Conservation (phyloP, 2,797 vertebrate genomes). For the Characodon lateralis region DNA sequence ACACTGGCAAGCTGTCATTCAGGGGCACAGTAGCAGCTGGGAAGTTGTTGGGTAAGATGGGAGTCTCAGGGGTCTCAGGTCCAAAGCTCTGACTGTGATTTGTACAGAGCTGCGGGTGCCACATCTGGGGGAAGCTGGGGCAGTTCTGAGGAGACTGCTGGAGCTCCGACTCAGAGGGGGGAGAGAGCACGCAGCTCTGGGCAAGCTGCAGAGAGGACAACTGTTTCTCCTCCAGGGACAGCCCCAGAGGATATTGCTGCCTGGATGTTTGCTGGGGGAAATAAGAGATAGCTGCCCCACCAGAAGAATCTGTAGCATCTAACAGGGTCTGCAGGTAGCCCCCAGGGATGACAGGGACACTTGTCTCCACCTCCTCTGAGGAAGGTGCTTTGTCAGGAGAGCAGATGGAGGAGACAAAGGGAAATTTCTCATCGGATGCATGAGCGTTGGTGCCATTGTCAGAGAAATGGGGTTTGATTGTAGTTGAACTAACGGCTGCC, state of each 20-base stretch:
- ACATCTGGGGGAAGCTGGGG: conserved; percentile 87
- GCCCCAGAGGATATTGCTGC: conserved; percentile 85
- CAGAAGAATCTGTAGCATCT: conserved; percentile 95
- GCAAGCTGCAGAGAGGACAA: conserved; percentile 90
- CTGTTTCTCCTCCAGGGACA: conserved; percentile 88
- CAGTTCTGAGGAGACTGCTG: conserved; percentile 93
- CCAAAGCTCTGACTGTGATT: conserved; percentile 82
- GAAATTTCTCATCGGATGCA: conserved; percentile 85
- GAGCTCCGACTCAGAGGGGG: conserved; percentile 93
- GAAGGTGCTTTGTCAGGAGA: conserved; percentile 90
- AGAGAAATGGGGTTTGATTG: conserved; percentile 87
- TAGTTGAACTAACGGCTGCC: conserved; percentile 79
- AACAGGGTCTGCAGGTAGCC: conserved; percentile 98
- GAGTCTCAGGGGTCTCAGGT: conserved; percentile 83
- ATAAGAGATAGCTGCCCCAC: conserved; percentile 87
- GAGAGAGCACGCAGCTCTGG: conserved; percentile 93
- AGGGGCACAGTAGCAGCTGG: conserved; percentile 76
- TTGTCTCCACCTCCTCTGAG: conserved; percentile 87
- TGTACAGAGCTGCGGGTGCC: conserved; percentile 84
- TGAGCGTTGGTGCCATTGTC: conserved; percentile 85
- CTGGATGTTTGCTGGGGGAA: conserved; percentile 89
- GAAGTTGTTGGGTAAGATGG: conserved; percentile 86
- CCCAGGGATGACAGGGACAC: conserved; percentile 95
- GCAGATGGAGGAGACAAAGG: conserved; percentile 91
- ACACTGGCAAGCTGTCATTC: conserved; percentile 84